phyloP scores from a whole-genome alignment of 1,140 invertebrate species.

The Tachypleus tridentatus region DNA sequence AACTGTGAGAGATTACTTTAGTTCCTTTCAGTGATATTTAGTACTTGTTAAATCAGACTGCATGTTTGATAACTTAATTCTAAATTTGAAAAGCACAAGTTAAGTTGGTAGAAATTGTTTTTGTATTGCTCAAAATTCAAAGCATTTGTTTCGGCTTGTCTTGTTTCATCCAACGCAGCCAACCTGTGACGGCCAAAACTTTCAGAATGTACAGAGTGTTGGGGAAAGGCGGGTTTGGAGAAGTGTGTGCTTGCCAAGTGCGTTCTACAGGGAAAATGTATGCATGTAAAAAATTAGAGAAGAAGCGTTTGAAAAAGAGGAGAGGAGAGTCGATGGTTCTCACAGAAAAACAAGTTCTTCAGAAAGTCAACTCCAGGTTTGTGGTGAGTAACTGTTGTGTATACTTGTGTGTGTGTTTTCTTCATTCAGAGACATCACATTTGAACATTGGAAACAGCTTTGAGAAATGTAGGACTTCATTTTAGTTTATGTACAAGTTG shows the following conservation, averaged over 20 bases:
- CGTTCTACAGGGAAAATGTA: constrained; percentile 99
- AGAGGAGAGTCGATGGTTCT: constrained; percentile 97
- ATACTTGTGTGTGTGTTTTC: not conserved
- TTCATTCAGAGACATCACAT: too few relatives aligned
- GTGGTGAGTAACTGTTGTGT: constrained; percentile 46
- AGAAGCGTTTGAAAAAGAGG: constrained; percentile 97
- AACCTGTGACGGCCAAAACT: constrained; percentile 95
- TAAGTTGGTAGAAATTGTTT: too few relatives aligned
- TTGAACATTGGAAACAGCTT: too few relatives aligned
- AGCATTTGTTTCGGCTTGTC: too few relatives aligned
- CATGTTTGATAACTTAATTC: too few relatives aligned
- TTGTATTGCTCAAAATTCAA: too few relatives aligned
- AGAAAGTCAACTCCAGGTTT: constrained; percentile 97
- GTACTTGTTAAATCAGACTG: too few relatives aligned
- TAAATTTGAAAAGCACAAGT: too few relatives aligned
- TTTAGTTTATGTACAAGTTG: too few relatives aligned
- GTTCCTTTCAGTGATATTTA: too few relatives aligned
- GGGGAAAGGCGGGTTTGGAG: constrained; percentile 97
- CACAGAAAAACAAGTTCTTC: constrained; percentile 97
- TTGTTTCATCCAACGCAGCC: constrained; percentile 36
- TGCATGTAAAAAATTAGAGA: constrained; percentile 98
- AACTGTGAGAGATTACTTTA: too few relatives aligned
- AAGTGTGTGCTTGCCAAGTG: constrained; percentile 98
- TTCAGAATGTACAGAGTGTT: constrained; percentile 98
- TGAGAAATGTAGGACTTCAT: too few relatives aligned